Percentiles rank a stretch among this genome's conserved stretches.
Evolutionary conservation across 1,140 invertebrate species (phyloP).

Genomic region (Brachionus rubens): DNA sequence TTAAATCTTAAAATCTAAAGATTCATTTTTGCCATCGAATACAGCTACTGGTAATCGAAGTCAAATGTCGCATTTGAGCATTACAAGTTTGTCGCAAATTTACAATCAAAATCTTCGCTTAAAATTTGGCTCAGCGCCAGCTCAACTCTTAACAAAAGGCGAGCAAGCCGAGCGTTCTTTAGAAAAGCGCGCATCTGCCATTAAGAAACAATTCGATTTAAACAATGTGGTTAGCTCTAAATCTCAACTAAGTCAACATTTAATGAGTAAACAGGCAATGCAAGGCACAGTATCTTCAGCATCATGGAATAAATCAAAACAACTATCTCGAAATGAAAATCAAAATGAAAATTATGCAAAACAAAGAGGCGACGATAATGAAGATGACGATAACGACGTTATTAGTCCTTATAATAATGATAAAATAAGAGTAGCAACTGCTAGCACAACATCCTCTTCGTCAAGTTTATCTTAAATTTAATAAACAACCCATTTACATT

Average conservation of each 20-base stretch:
- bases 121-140: constrained; percentile 42
- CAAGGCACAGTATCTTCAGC: constrained; percentile 42
- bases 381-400: constrained; percentile 7
- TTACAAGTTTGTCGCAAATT: constrained; percentile 33
- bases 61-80: constrained; percentile 39
- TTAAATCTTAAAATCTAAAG: too few relatives aligned
- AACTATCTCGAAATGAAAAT: background rate
- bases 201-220: constrained; percentile 34
- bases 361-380: background rate
- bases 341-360: background rate
- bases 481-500: background rate
- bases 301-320: constrained; percentile 44
- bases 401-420: background rate
- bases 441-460: constrained; percentile 4
- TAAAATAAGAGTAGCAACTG: background rate
- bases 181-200: constrained; percentile 24
- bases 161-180: constrained; percentile 32
- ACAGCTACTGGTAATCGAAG: constrained; percentile 32
- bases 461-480: constrained; percentile 22
- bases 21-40: constrained; percentile 46
- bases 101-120: constrained; percentile 43
- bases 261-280: constrained; percentile 37
- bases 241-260: constrained; percentile 31
- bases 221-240: constrained; percentile 14
- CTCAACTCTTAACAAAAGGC: constrained; percentile 35